Evolutionary conservation across 2,113 vertebrate genomes (phyloP).

Genomic region (Oplegnathus fasciatus): DNA sequence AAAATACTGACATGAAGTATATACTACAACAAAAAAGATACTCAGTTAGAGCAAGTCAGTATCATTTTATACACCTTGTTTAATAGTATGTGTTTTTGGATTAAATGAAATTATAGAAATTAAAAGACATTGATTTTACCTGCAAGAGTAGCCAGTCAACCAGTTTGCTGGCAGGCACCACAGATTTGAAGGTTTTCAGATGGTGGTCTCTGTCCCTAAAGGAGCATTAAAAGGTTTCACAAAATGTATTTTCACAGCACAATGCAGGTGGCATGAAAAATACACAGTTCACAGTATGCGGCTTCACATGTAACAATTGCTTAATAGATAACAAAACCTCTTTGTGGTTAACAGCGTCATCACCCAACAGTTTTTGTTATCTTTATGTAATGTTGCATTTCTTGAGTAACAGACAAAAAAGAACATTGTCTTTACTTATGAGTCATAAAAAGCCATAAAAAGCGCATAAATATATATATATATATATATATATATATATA

Average conservation of each 20-base stretch:
- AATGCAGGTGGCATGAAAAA: neutral
- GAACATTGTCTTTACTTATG: neutral
- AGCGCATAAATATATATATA: no score
- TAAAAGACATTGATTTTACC: slow-evolving; percentile 81
- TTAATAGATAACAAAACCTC: slow-evolving; percentile 1
- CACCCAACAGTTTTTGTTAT: neutral
- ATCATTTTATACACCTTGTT: neutral
- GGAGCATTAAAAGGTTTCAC: slow-evolving; percentile 40
- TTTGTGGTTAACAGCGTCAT: slow-evolving; percentile 23
- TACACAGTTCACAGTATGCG: neutral
- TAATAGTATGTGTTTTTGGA: neutral
- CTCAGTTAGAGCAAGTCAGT: neutral
- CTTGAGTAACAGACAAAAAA: neutral
- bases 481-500: no score
- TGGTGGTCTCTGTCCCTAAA: slow-evolving; percentile 95
- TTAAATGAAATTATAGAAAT: neutral
- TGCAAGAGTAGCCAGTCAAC: slow-evolving; percentile 97
- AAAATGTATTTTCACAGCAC: slow-evolving; percentile 10
- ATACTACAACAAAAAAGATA: neutral
- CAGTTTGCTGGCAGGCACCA: slow-evolving; percentile 94
- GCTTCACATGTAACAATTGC: neutral
- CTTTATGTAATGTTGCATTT: neutral
- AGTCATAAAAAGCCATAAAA: neutral
- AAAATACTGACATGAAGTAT: neutral
- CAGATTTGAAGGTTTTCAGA: slow-evolving; percentile 97